These are phyloP conservation scores for Halocynthia roretzi DNA, from an alignment of 23 tunicate genomes.

Conservation along the genomic window DNA sequence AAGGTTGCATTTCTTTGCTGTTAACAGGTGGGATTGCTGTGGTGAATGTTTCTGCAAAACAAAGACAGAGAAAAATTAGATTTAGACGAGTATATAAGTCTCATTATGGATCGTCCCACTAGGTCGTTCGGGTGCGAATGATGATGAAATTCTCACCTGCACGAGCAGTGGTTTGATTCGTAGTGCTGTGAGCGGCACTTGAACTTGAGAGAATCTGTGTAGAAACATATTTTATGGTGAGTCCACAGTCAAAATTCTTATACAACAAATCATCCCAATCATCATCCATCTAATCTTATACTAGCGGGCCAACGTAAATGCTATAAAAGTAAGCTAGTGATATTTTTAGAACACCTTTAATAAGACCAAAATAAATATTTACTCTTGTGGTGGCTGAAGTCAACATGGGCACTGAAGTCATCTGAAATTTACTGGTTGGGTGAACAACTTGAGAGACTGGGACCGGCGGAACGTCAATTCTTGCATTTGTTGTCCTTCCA, in stretches of 20 bases:
- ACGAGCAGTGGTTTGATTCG: constrained; percentile 25
- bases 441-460: too few species aligned
- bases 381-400: too few species aligned
- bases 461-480: too few species aligned
- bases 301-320: too few species aligned
- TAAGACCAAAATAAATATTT: too few species aligned
- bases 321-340: too few species aligned
- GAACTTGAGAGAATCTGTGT: constrained; percentile 24
- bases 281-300: too few species aligned
- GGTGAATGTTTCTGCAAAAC: background rate
- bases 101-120: constrained; percentile 57
- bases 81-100: background rate
- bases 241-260: background rate
- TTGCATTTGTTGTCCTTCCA: too few species aligned
- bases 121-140: constrained; percentile 70
- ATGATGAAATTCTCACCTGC: constrained; percentile 9
- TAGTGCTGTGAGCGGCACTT: constrained; percentile 12
- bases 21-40: background rate
- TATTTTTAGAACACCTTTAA: too few species aligned
- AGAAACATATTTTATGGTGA: background rate
- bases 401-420: too few species aligned
- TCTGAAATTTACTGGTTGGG: too few species aligned
- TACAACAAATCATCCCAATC: too few species aligned
- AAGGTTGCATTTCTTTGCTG: constrained; percentile 8
- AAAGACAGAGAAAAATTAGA: background rate